Base-by-base conservation (phyloP, 2,888 invertebrate species). In the Mystacides longicornis region DNA sequence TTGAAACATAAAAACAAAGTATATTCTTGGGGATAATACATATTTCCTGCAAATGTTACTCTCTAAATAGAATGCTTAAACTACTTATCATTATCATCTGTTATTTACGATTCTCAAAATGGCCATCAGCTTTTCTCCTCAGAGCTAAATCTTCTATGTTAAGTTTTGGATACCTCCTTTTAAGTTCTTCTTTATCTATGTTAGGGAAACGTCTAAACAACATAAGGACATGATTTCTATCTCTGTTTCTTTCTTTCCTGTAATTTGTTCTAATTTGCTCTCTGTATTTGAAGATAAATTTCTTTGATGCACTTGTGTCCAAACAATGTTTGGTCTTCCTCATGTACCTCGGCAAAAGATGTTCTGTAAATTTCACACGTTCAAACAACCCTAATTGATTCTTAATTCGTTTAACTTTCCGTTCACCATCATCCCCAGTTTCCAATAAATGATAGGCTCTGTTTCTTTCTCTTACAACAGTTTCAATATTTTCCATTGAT, bases 401-500 rank as follows among this genome's bases (percentile, higher is more conserved):
- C 1, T 74, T 65, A 18, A 78, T 79, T 59, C 82, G 65, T 66
- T 79, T 77, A 1, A 78, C 76, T 2, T 89, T 87, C 42, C 88
- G 76, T 69, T 93, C 92, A 2, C 92, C 93, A 56, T 81, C 83
- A 67, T 86, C 83, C 0, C 94, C 95, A 4, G 90, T 93, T 78
- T 99, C 98, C 52, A 99, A 73, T 62, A 86, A 68, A 69, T 88
- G 85, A 71, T 91, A 94, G 0, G 99, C 98, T 62, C 80, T 74
- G 69, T 99, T 95, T 60, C 99, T 79, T 74, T 99, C 99, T 54
- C 89, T 80, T 0, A 99, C 85, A 0, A 99, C 93, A 18, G 77
- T 75, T 72, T 98, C 92, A 56, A 99, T 75, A 69, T 97, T 94
- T 60, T 83, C 79, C 99, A 99, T 99, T 18, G 96, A 95, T 63